phyloP scores from a whole-genome alignment of 2,113 vertebrate genomes.

The Penelope pileata region DNA sequence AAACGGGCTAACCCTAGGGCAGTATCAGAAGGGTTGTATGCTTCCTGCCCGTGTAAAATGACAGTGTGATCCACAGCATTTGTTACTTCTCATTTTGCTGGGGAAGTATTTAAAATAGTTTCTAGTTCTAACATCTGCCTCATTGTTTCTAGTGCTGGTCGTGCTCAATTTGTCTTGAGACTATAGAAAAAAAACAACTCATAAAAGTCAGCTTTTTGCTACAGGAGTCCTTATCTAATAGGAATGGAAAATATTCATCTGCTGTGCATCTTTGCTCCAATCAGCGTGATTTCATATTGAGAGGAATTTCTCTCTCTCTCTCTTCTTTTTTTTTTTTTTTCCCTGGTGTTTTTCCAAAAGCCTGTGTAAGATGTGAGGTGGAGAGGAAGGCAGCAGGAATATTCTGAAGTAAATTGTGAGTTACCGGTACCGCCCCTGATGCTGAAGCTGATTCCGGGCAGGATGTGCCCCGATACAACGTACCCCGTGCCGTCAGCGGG shows the following conservation, averaged over 20 bases:
- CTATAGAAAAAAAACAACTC: neutral
- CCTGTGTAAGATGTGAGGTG: neutral
- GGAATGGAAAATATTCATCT: neutral
- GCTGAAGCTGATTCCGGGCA: neutral
- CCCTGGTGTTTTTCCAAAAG: neutral
- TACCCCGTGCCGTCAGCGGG: neutral
- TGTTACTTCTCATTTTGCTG: neutral
- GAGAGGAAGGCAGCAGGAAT: neutral
- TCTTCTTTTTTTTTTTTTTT: neutral
- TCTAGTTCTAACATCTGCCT: neutral
- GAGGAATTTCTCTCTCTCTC: too few species aligned
- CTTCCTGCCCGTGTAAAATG: neutral
- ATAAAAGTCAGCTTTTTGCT: neutral
- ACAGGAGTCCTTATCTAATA: neutral
- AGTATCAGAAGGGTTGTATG: neutral
- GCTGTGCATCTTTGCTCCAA: neutral
- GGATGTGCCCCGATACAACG: accelerated
- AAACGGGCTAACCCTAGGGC: neutral
- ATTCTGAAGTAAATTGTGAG: neutral
- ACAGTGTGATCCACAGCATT: neutral
- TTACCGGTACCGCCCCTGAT: accelerated
- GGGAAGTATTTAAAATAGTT: neutral
- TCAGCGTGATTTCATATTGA: neutral
- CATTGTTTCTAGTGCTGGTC: neutral
- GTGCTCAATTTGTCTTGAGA: neutral